phyloP scores from a whole-genome alignment of 2,113 vertebrate species.

The Paraplagusia blochii region DNA sequence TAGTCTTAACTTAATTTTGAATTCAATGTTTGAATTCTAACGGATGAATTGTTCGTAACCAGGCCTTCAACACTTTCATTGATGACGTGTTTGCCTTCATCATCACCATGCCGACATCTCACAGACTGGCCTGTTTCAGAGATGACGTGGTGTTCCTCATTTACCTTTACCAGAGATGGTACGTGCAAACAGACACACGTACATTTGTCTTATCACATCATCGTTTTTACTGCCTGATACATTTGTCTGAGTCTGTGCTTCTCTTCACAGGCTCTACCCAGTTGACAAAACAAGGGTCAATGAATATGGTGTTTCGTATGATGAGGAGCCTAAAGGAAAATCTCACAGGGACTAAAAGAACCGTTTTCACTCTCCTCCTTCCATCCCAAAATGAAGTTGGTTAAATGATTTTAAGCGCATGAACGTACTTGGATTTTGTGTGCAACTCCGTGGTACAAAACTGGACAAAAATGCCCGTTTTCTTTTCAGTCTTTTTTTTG shows the following conservation, averaged over 20 bases:
- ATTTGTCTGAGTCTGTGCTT: not conserved
- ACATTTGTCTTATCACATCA: conserved; percentile 14
- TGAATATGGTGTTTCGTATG: conserved; percentile 92
- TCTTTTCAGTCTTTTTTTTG: not conserved
- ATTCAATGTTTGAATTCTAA: not conserved
- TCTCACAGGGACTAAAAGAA: conserved; percentile 80
- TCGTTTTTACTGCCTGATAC: too few relatives aligned
- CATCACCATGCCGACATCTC: conserved; percentile 99
- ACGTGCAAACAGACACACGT: conserved; percentile 26
- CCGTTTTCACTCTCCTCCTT: too few relatives aligned
- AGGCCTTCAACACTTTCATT: conserved; percentile 99
- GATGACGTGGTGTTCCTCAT: conserved; percentile 96
- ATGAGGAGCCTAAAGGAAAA: conserved; percentile 83
- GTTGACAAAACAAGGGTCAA: conserved; percentile 97
- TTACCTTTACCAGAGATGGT: conserved; percentile 99
- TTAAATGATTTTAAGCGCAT: too few relatives aligned
- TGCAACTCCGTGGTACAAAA: too few relatives aligned
- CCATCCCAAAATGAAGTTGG: too few relatives aligned
- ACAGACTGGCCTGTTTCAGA: conserved; percentile 95
- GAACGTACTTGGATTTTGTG: too few relatives aligned
- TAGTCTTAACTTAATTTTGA: not conserved
- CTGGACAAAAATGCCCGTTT: too few relatives aligned
- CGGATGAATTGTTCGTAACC: conserved; percentile 8
- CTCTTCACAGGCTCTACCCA: conserved; percentile 88
- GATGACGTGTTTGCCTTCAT: conserved; percentile 98